Conservation (phyloP, 1,140 invertebrate genomes). For the Delia radicum region DNA sequence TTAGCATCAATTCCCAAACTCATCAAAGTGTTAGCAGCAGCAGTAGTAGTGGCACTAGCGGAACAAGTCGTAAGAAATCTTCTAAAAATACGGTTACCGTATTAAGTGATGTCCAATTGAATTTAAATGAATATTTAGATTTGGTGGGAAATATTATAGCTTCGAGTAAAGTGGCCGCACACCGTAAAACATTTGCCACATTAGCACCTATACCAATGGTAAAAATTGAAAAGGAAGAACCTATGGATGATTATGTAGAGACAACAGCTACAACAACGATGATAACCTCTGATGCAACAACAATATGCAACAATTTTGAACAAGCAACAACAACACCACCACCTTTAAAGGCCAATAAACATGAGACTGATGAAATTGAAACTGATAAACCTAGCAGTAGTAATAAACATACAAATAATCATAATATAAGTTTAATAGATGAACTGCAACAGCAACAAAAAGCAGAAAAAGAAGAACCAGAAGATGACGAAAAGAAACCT, state of each 20-base stretch:
- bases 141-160: slow-evolving; percentile 52
- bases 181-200: slow-evolving; percentile 37
- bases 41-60: background rate
- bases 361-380: slow-evolving; percentile 28
- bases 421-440: slow-evolving; percentile 8
- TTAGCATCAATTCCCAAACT: background rate
- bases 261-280: background rate
- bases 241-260: slow-evolving; percentile 42
- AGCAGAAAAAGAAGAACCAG: background rate
- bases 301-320: background rate
- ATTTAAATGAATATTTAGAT: slow-evolving; percentile 53
- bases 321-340: slow-evolving; percentile 27
- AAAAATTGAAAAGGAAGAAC: slow-evolving; percentile 52
- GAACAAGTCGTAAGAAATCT: slow-evolving; percentile 6
- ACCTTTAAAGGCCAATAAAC: slow-evolving; percentile 27
- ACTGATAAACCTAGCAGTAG: slow-evolving; percentile 29
- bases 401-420: slow-evolving; percentile 18
- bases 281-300: background rate
- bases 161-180: slow-evolving; percentile 44
- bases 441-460: background rate
- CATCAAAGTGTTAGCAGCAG: background rate
- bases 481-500: slow-evolving; percentile 6
- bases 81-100: slow-evolving; percentile 49
- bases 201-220: slow-evolving; percentile 45
- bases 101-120: slow-evolving; percentile 50